A percentile compares a stretch with the other conserved stretches of the same genome.
These are phyloP conservation scores for Phenganax subtilis DNA, from an alignment of 92 coral and sea anemone species.

Conservation along the genomic window DNA sequence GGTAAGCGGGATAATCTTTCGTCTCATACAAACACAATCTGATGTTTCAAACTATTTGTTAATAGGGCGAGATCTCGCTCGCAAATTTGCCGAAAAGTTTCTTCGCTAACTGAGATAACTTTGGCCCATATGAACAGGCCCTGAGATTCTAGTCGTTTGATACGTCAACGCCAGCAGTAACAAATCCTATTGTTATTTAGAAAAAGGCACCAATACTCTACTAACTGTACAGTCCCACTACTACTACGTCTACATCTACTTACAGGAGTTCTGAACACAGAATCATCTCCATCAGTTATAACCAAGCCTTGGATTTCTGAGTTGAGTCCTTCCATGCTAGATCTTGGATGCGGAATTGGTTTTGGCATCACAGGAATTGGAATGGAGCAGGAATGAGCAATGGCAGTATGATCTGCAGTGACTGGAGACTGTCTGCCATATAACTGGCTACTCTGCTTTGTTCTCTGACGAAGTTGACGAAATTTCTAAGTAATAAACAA, in stretches of 20 bases:
- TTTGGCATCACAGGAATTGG: conserved; percentile 81
- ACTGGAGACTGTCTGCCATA: conserved; percentile 91
- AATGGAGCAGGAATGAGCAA: conserved; percentile 65
- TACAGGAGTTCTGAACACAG: conserved; percentile 42
- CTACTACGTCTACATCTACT: not conserved
- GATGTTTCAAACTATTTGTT: not conserved
- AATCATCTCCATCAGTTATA: conserved; percentile 51
- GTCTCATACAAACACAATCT: not conserved
- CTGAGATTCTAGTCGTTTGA: too few relatives aligned
- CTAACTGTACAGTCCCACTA: not conserved
- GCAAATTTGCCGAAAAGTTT: too few relatives aligned
- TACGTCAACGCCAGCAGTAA: too few relatives aligned
- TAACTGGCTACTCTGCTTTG: conserved; percentile 77
- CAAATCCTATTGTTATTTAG: not conserved
- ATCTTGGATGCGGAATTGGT: conserved; percentile 65
- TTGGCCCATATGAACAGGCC: too few relatives aligned
- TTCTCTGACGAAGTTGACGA: conserved; percentile 64
- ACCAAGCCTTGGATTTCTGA: conserved; percentile 81
- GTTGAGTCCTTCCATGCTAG: conserved; percentile 81
- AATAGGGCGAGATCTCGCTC: too few relatives aligned
- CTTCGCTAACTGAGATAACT: too few relatives aligned
- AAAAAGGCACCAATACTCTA: not conserved
- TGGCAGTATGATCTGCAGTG: conserved; percentile 88
- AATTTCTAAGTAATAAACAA: conserved; percentile 54
- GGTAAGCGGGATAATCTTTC: too few relatives aligned